phyloP scores from a whole-genome alignment of 2,797 vertebrate genomes.

The Enteromius mattozi region DNA sequence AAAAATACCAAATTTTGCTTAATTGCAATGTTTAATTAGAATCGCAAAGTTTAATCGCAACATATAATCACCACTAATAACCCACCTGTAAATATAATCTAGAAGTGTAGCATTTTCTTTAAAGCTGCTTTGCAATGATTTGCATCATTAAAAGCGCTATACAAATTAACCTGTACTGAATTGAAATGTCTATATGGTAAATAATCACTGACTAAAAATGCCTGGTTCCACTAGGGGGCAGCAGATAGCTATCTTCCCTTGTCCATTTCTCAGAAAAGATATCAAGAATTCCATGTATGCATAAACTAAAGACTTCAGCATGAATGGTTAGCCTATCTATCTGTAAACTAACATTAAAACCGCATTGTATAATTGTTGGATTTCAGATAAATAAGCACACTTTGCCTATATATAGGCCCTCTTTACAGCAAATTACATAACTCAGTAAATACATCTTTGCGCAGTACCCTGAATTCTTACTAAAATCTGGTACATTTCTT shows the following conservation, averaged over 20 bases:
- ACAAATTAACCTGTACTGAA: too few relatives aligned
- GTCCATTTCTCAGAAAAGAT: background rate
- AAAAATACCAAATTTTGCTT: too few relatives aligned
- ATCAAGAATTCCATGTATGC: background rate
- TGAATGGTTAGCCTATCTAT: too few relatives aligned
- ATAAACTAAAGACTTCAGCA: background rate
- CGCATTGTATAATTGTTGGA: background rate
- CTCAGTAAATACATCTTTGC: background rate
- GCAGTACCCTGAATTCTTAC: background rate
- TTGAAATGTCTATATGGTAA: background rate
- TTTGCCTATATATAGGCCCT: background rate
- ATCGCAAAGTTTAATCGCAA: too few relatives aligned
- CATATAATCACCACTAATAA: too few relatives aligned
- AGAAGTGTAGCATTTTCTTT: too few relatives aligned
- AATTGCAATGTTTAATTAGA: too few relatives aligned
- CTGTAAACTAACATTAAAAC: background rate
- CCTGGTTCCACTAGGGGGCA: slow-evolving; percentile 50
- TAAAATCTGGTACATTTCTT: slow-evolving; percentile 1
- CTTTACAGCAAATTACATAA: background rate
- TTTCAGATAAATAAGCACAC: background rate
- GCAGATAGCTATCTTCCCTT: slow-evolving; percentile 10
- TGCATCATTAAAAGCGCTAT: too few relatives aligned
- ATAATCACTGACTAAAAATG: background rate
- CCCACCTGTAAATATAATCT: too few relatives aligned
- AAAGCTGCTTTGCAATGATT: too few relatives aligned